Percentiles rank a stretch among this genome's conserved stretches.
Conservation (phyloP, 2,797 vertebrate species). For the Acipenser oxyrinchus region DNA sequence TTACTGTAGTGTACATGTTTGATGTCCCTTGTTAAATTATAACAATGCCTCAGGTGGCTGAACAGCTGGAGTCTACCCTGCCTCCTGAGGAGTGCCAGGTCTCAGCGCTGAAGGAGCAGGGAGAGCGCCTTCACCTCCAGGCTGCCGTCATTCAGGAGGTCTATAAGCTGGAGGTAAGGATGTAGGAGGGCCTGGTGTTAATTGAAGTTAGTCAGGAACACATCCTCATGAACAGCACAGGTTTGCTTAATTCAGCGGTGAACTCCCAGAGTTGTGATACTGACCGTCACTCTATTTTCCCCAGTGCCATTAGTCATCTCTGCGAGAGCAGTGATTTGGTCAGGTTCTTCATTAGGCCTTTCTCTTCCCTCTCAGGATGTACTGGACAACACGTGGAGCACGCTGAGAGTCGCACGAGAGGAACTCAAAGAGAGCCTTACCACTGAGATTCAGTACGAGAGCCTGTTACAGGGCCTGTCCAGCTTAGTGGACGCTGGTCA, state of each 20-base stretch:
- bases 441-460: slow-evolving; percentile 51
- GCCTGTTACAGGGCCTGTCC: slow-evolving; percentile 53
- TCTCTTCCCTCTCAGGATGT: slow-evolving; percentile 49
- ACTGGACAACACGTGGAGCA: slow-evolving; percentile 56
- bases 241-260: too few relatives aligned
- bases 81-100: slow-evolving; percentile 54
- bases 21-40: neutral
- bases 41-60: slow-evolving; percentile 19
- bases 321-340: too few relatives aligned
- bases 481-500: slow-evolving; percentile 57
- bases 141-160: slow-evolving; percentile 51
- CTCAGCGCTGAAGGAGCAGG: slow-evolving; percentile 52
- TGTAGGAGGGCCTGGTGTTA: neutral
- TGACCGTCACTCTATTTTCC: too few relatives aligned
- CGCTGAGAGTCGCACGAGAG: slow-evolving; percentile 42
- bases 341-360: neutral
- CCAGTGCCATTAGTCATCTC: too few relatives aligned
- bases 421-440: slow-evolving; percentile 47
- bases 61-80: slow-evolving; percentile 44
- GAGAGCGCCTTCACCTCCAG: slow-evolving; percentile 47
- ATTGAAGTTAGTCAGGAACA: fast-evolving
- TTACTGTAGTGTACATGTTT: neutral
- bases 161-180: slow-evolving; percentile 65
- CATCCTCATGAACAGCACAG: too few relatives aligned
- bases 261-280: too few relatives aligned